A percentile compares a stretch with the other conserved stretches of the same genome.
Conservation (phyloP, 2,797 vertebrate species). For the Adrianichthys oophorus region DNA sequence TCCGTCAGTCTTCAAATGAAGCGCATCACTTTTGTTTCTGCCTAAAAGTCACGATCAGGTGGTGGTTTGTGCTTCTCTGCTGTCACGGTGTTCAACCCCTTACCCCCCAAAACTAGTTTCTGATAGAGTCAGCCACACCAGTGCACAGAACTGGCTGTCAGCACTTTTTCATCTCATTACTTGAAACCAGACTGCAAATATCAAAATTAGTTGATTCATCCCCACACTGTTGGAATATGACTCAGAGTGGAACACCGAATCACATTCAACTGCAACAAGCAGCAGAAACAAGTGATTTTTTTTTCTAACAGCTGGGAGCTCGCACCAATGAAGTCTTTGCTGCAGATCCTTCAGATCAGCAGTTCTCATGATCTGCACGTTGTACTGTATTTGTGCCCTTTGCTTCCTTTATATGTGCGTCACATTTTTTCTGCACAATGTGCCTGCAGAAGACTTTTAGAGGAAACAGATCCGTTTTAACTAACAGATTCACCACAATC, state of each 20-base stretch:
- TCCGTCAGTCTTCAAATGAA: no score
- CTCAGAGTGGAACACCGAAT: conserved; percentile 1
- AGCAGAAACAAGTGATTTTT: background rate
- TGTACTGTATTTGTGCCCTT: conserved; percentile 3
- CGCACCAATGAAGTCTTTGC: no score
- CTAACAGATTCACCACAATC: conserved; percentile 40
- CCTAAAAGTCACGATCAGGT: background rate
- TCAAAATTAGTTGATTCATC: conserved; percentile 18
- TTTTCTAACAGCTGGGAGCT: background rate
- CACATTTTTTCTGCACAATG: conserved; percentile 9
- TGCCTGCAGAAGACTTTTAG: conserved; percentile 20
- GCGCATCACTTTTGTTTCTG: no score
- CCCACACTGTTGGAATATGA: conserved; percentile 6
- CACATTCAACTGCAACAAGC: background rate
- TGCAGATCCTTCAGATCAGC: no score
- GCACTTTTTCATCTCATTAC: conserved; percentile 15
- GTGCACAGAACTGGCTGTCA: conserved; percentile 25
- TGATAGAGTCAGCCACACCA: conserved; percentile 2
- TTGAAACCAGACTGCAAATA: conserved; percentile 34
- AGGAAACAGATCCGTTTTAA: conserved; percentile 38
- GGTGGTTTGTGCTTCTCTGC: conserved; percentile 6
- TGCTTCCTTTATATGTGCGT: conserved; percentile 4
- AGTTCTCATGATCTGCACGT: background rate
- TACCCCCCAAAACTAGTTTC: conserved; percentile 12
- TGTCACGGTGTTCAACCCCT: conserved; percentile 6